Evolutionary conservation across 2,888 invertebrate genomes (phyloP), one percentile per base, ranked within the genome.

Genomic region (Melanostoma mellinum): DNA sequence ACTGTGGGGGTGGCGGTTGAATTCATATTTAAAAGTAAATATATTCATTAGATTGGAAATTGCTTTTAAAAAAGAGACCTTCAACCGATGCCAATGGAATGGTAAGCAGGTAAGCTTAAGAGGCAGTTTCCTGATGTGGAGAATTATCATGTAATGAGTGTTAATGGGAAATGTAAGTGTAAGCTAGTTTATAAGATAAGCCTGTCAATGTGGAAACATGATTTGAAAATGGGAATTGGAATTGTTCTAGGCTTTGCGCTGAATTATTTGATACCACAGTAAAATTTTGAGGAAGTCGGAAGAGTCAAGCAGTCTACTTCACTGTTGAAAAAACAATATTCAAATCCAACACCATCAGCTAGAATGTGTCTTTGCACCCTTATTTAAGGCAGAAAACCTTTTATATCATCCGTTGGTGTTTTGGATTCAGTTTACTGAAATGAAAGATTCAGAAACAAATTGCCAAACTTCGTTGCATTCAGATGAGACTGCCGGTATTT

Each of bases 1-100:
- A 9, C 10, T 38, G 20, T 6, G 44, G 56, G 65, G 35, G 52
- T 50, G 53, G 48, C n/a, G 36, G 55, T 58, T 53, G 58, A 46
- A 75, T 79, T 84, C 75, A 75, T 75, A 75, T 84, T 84, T 84
- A 67, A 79, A 63, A 84, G 71, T 67, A 79, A 84, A 84, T 84
- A 84, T 84, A 84, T 84, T 79, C 84, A 84, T 84, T 84, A 84
- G 84, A 71, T 79, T 67, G 60, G 79, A 84, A 73, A 75, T 79
- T 79, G 79, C 60, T 40, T 79, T 74, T 38, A 38, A 36, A 42
- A 9, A 30, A 52, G 71, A 20, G 44, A 20, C n/a, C 44, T 33
- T 46, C 60, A 60, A 38, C 10, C 35, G 74, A 75, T 60, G 75
- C 79, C 38, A 56, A 46, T 67, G 30, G 84, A 84, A 84, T 79